Percentiles rank a stretch among this genome's conserved stretches.
These are phyloP conservation scores for Dicyrtoma fusca DNA, from an alignment of 2,888 invertebrate species.

Conservation along the genomic window DNA sequence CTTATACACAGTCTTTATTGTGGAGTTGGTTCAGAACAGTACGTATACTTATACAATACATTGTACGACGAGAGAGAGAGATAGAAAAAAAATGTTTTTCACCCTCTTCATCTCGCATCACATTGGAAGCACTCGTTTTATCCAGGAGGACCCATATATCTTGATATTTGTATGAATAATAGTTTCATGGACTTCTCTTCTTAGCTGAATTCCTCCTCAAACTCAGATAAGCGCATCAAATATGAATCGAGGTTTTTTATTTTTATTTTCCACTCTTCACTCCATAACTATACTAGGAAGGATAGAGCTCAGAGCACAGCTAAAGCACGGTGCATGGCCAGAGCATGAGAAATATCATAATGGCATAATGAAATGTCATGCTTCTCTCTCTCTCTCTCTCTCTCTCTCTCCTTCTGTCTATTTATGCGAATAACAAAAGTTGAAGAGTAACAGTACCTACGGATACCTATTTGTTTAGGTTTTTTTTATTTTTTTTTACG, in stretches of 20 bases:
- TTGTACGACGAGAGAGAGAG: background rate
- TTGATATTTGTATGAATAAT: constrained; percentile 47
- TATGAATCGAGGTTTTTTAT: constrained; percentile 39
- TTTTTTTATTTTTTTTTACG: no score
- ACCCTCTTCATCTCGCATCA: constrained; percentile 12
- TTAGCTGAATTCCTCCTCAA: constrained; percentile 23
- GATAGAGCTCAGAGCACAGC: background rate
- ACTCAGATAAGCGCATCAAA: constrained; percentile 37
- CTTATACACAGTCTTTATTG: background rate
- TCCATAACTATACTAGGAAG: background rate
- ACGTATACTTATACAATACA: no score
- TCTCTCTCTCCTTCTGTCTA: constrained; percentile 18
- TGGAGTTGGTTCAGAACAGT: no score
- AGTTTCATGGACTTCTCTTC: constrained; percentile 24
- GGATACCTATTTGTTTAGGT: no score
- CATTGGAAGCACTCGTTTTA: background rate
- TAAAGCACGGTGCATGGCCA: no score
- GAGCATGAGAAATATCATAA: no score
- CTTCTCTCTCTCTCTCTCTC: constrained; percentile 9
- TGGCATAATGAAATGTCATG: constrained; percentile 4
- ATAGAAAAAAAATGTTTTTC: background rate
- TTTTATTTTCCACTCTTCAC: constrained; percentile 23
- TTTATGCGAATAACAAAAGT: background rate
- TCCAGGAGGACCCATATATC: constrained; percentile 44
- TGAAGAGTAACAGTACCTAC: no score